Base-by-base conservation (phyloP, 2,888 invertebrate genomes). In the Glaucopsyche alexis region DNA sequence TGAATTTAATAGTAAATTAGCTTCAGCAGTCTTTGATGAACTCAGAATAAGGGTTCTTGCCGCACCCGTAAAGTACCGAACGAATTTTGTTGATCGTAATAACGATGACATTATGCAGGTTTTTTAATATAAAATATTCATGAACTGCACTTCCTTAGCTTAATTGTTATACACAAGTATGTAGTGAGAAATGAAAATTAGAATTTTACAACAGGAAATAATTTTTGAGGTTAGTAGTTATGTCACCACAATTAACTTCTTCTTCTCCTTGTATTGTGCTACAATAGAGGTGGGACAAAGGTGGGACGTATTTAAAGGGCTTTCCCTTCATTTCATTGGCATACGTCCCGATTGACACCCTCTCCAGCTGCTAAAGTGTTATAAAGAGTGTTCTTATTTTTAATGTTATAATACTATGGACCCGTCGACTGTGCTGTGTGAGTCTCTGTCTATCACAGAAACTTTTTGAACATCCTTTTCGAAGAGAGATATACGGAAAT, bases 21-120 rank as follows among this genome's bases (percentile, higher is more conserved):
- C 93, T 84, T 96, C 95, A 77, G 94, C 93, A 79, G 95, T 95
- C 78, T 95, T 94, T 3, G 95, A 94, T 16, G 95, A 93, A 84
- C 95, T 95, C 50, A 95, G 87, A 71, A 95, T 94, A 67, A 96
- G 92, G 80, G 95, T 96, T 80, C 95, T 93, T 55, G 96, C 95
- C 79, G 96, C 95, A 81, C 95, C 95, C 77, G 95, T 95, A 82
- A 96, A 95, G 86, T 95, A 95, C 78, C 96, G 94, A 78, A 96
- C 94, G 88, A 96, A 95, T 87, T 96, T 96, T 50, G 96, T 96
- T 72, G 96, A 96, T 80, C 96, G 94, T 82, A 95, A 86, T 79
- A 95, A 93, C 76, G 95, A 95, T 81, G 95, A 94, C 95, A 95
- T 95, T 79, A 78, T 91, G 71, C 40, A 65, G 29, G 71, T 55